phyloP scores from a whole-genome alignment of 2,797 vertebrate species.

The Leptoclinus maculatus region DNA sequence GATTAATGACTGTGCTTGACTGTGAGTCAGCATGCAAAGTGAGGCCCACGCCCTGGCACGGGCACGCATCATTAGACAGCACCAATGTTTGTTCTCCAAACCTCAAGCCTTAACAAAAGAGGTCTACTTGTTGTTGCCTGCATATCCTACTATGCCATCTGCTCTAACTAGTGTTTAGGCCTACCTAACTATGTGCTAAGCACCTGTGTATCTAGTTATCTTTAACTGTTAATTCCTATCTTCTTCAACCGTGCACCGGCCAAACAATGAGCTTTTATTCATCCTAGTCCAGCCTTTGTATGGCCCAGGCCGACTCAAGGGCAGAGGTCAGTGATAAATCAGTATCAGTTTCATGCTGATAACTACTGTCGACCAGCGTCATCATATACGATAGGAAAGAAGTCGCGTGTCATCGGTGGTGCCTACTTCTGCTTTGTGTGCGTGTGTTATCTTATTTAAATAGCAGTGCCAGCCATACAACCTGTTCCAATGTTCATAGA shows the following conservation, averaged over 20 bases:
- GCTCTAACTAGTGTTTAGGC: not conserved
- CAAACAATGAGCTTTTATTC: not conserved
- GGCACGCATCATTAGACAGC: not conserved
- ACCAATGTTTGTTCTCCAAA: not conserved
- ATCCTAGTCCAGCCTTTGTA: not conserved
- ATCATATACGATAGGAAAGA: not conserved
- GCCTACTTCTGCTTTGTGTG: not conserved
- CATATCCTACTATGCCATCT: not conserved
- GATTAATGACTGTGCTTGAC: no score
- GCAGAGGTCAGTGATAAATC: not conserved
- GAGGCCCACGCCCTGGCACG: not conserved
- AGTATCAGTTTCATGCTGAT: conserved; percentile 9
- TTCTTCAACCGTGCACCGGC: not conserved
- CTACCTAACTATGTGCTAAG: not conserved
- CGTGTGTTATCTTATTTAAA: not conserved
- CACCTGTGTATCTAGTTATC: not conserved
- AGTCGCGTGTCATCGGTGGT: not conserved
- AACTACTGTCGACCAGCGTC: not conserved
- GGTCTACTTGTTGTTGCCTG: not conserved
- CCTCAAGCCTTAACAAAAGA: not conserved
- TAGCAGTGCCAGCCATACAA: not conserved
- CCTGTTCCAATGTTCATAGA: not conserved
- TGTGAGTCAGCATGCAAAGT: not conserved
- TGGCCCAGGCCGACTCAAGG: not conserved
- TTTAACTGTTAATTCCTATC: not conserved